Percentiles rank a stretch among this genome's conserved stretches.
Evolutionary conservation across 2,888 invertebrate species (phyloP).

Genomic region (Pegoplata infirma): DNA sequence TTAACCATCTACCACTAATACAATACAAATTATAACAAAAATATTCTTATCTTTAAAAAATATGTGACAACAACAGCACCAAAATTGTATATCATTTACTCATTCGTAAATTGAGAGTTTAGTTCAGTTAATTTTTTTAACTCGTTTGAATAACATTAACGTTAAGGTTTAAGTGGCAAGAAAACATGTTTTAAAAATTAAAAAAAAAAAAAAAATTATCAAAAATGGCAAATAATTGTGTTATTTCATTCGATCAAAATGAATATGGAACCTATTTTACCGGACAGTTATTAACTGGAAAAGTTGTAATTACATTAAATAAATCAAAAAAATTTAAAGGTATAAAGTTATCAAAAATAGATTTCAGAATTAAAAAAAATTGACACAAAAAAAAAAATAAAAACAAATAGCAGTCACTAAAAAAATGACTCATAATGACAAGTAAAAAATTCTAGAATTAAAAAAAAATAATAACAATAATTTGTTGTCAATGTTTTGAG

Average conservation of each 20-base stretch:
- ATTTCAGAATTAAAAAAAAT: neutral
- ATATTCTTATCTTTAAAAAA: conserved; percentile 15
- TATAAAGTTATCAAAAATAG: conserved; percentile 51
- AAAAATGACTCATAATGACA: neutral
- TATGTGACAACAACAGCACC: neutral
- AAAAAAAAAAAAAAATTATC: too few relatives aligned
- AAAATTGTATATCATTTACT: neutral
- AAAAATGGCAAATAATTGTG: conserved; percentile 72
- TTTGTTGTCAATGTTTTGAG: too few relatives aligned
- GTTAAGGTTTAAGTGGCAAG: neutral
- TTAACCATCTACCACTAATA: too few relatives aligned
- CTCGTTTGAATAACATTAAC: conserved; percentile 12
- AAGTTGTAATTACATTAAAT: conserved; percentile 72
- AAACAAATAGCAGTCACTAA: neutral
- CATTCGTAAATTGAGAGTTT: neutral
- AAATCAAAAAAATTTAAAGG: conserved; percentile 75
- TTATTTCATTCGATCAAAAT: conserved; percentile 80
- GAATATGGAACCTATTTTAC: conserved; percentile 81
- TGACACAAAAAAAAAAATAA: too few relatives aligned
- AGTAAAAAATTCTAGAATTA: too few relatives aligned
- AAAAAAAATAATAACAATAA: too few relatives aligned
- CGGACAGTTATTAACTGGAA: conserved; percentile 74
- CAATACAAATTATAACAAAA: too few relatives aligned
- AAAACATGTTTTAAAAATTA: neutral
- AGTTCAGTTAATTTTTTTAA: conserved; percentile 37